Evolutionary conservation across 2,888 invertebrate species (phyloP), one percentile per base, ranked within the genome.

Genomic region (Anaspis maculata): DNA sequence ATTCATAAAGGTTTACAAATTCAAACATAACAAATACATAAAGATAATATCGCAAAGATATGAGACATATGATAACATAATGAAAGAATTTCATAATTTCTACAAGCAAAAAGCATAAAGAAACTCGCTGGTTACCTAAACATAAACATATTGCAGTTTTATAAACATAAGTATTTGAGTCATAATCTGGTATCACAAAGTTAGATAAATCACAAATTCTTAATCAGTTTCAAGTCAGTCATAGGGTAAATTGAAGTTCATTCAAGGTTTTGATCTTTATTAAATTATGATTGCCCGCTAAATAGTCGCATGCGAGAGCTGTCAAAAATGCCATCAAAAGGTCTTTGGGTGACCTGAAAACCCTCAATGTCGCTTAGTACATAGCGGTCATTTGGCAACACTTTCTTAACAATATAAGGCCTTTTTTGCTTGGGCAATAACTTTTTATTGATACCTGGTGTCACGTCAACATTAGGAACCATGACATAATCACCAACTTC

Each of bases 371-470:
- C 29, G 6, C 4, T 29, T 9, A 29, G 6, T 9, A 29, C 3
- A 21, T 29, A 29, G 3, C 29, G 7, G 7, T 29, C 15, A 9
- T 29, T 29, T 9, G 6, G 9, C 19, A 29, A 19, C 5, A 12
- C 21, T 13, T 29, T 29, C 10, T 22, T 5, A 13, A 27, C n/a
- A 3, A 13, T 13, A 27, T 27, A 27, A 6, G 27, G 27, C 3
- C 27, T 13, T 3, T n/a, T 3, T 12, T 13, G 13, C 5, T n/a
- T 7, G 5, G 27, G 27, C 5, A 27, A 5, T 6, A 13, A n/a
- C 13, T 27, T 27, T 27, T 27, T 27, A 27, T 27, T 27, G 13
- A 27, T 13, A 5, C 13, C 27, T 14, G 27, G 27, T 5, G 27
- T 13, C 5, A 13, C 13, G n/a, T 27, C 27, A 6, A 27, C n/a